Percentiles rank a stretch among this genome's conserved stretches.
phyloP scores from a whole-genome alignment of 1,140 invertebrate species.

The Ladona fulva region DNA sequence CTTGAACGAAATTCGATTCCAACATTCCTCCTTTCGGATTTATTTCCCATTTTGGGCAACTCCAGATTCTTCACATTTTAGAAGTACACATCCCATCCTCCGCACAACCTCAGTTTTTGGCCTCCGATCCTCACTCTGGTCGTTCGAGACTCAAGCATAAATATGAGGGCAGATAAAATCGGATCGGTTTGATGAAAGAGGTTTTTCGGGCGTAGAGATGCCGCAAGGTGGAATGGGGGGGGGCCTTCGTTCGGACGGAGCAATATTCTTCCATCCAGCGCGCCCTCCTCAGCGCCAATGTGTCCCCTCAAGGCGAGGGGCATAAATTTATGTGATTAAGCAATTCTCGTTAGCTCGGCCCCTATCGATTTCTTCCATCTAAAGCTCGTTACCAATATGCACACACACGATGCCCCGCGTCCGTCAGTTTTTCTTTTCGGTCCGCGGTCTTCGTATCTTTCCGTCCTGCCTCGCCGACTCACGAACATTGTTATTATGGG shows the following conservation, averaged over 20 bases:
- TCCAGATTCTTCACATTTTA: too few species aligned
- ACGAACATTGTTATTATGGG: not conserved
- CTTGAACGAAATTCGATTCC: too few species aligned
- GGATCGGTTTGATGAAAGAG: not conserved
- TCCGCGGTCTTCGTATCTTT: not conserved
- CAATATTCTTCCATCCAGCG: not conserved
- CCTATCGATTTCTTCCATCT: not conserved
- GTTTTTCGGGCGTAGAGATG: not conserved
- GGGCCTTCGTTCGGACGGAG: not conserved
- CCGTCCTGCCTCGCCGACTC: not conserved
- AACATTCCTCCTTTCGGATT: too few species aligned
- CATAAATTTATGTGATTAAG: not conserved
- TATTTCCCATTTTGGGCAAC: too few species aligned
- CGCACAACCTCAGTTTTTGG: too few species aligned
- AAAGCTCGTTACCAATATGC: not conserved
- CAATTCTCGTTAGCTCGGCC: not conserved
- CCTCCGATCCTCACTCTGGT: not conserved
- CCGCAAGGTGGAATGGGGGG: not conserved
- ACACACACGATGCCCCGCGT: not conserved
- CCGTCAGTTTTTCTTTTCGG: not conserved
- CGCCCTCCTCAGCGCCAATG: too few species aligned
- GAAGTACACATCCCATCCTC: too few species aligned
- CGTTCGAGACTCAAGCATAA: not conserved
- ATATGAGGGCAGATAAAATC: not conserved
- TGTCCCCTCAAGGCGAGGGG: not conserved